These are phyloP conservation scores for Vidua macroura DNA, from an alignment of 2,113 vertebrate species.

Conservation along the genomic window DNA sequence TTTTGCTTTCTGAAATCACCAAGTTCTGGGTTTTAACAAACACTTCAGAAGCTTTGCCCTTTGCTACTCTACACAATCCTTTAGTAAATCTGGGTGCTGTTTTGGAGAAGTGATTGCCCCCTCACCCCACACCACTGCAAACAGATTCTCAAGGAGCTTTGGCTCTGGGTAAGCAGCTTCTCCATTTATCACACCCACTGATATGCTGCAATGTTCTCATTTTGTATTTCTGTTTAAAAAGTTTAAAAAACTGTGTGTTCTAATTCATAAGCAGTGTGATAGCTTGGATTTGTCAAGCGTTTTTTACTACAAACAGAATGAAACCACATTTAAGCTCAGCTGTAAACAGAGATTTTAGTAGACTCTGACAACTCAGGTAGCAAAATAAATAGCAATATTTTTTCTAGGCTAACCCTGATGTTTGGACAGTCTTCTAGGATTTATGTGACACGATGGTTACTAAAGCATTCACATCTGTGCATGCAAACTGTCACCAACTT, in stretches of 20 bases:
- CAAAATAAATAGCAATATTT: conserved; percentile 15
- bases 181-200: not conserved
- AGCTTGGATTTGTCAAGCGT: not conserved
- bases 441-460: not conserved
- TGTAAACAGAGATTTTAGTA: conserved; percentile 25
- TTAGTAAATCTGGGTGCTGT: not conserved
- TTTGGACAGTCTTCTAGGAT: conserved; percentile 31
- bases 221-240: not conserved
- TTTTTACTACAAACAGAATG: conserved; percentile 2
- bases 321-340: conserved; percentile 13
- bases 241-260: not conserved
- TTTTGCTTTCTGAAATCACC: not conserved
- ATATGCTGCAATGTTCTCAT: not conserved
- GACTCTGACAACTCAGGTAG: not conserved
- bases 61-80: not conserved
- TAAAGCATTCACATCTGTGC: not conserved
- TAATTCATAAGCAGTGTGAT: not conserved
- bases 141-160: not conserved
- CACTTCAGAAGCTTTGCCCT: not conserved
- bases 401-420: not conserved
- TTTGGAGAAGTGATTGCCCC: not conserved
- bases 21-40: not conserved
- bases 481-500: not conserved
- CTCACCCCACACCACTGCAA: not conserved
- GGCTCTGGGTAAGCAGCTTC: not conserved